Evolutionary conservation across 2,113 vertebrate species (phyloP).

Genomic region (Cyanoderma ruficeps): DNA sequence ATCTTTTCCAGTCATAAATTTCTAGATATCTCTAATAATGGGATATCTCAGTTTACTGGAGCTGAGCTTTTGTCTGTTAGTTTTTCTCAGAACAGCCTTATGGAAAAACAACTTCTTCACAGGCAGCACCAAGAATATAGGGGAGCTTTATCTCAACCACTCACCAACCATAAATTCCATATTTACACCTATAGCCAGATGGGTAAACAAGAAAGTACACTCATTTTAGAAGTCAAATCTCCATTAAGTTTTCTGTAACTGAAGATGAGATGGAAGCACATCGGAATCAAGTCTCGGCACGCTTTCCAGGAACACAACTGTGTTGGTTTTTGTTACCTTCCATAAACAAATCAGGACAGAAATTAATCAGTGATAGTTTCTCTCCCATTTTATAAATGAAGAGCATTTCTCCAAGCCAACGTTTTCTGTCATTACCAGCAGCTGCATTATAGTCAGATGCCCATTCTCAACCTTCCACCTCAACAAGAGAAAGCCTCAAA

Average conservation of each 20-base stretch:
- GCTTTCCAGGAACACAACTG: constrained; percentile 34
- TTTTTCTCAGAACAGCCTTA: constrained; percentile 65
- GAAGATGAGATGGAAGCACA: background rate
- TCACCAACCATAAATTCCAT: constrained; percentile 32
- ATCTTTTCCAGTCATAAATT: constrained; percentile 70
- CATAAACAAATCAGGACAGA: background rate
- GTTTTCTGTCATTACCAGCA: background rate
- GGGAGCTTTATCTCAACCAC: constrained; percentile 36
- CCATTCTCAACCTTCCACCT: background rate
- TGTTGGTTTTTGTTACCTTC: background rate
- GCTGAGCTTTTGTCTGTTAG: background rate
- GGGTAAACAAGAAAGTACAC: constrained; percentile 40
- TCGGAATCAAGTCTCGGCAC: background rate
- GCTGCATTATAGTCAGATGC: background rate
- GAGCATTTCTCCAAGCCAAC: background rate
- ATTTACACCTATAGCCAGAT: constrained; percentile 38
- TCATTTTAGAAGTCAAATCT: constrained; percentile 31
- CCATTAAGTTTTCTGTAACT: constrained; percentile 13
- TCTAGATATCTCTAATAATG: constrained; percentile 68
- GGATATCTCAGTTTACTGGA: constrained; percentile 71
- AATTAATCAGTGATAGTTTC: background rate
- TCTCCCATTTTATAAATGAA: background rate
- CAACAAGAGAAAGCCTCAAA: background rate
- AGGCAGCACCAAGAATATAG: constrained; percentile 49
- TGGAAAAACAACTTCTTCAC: constrained; percentile 29